A percentile compares a stretch with the other conserved stretches of the same genome.
Conservation (phyloP, 2,797 vertebrate genomes). For the Eidolon dupreanum region DNA sequence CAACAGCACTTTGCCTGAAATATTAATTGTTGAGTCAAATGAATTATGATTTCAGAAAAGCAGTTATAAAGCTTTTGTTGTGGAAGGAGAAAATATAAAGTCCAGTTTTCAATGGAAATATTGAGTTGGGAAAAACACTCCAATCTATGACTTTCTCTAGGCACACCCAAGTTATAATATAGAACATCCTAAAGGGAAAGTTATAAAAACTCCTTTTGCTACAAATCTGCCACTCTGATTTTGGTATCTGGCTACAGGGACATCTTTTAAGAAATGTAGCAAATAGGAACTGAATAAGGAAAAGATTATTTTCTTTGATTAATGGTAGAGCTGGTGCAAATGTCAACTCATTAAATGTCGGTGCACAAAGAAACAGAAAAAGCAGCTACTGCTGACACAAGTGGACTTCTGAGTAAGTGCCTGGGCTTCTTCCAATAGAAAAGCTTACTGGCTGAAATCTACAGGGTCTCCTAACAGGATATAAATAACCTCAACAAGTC, state of each 20-base stretch:
- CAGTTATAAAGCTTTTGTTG: constrained; percentile 2
- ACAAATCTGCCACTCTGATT: constrained; percentile 21
- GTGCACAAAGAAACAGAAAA: not conserved
- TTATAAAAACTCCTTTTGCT: constrained; percentile 4
- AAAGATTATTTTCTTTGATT: constrained; percentile 50
- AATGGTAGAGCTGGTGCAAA: not conserved
- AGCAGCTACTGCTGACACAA: not conserved
- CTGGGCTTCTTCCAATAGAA: constrained; percentile 66
- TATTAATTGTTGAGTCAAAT: constrained; percentile 48
- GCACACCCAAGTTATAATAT: not conserved
- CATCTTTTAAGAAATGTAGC: constrained; percentile 24
- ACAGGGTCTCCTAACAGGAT: constrained; percentile 81
- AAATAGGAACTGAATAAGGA: not conserved
- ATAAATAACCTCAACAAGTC: constrained; percentile 84
- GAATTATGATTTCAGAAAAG: constrained; percentile 52
- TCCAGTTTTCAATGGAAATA: constrained; percentile 35
- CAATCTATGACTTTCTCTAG: not conserved
- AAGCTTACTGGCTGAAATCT: constrained; percentile 76
- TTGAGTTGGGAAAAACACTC: not conserved
- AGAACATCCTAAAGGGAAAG: constrained; percentile 3
- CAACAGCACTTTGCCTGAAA: not conserved
- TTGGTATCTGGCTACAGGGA: not conserved
- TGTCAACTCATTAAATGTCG: constrained; percentile 16
- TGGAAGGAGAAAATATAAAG: not conserved
- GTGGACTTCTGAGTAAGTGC: constrained; percentile 56